Evolutionary conservation across 1,140 invertebrate genomes (phyloP).

Genomic region (Grapholita molesta): DNA sequence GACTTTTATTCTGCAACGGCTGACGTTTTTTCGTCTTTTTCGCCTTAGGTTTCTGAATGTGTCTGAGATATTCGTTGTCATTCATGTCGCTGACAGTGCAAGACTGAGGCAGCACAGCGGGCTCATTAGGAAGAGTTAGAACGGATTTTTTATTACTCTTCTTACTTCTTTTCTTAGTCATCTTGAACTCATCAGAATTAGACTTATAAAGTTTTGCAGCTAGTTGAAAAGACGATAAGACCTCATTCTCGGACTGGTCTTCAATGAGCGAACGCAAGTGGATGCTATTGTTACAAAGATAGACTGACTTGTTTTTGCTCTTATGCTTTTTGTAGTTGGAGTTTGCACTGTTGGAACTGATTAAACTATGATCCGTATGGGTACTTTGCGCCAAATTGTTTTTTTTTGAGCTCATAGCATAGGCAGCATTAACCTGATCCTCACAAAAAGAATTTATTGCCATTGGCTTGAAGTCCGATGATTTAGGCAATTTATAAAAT

Average conservation of each 20-base stretch:
- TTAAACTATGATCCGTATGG: slow-evolving; percentile 32
- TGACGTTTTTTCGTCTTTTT: slow-evolving; percentile 40
- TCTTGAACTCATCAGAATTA: slow-evolving; percentile 59
- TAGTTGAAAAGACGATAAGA: slow-evolving; percentile 50
- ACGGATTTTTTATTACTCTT: slow-evolving; percentile 56
- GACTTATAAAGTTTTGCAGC: slow-evolving; percentile 57
- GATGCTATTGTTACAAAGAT: slow-evolving; percentile 47
- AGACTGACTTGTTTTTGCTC: slow-evolving; percentile 17
- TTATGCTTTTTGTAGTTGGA: slow-evolving; percentile 27
- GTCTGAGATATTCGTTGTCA: slow-evolving; percentile 52
- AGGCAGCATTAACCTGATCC: slow-evolving; percentile 26
- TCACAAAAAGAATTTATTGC: slow-evolving; percentile 40
- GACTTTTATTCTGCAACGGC: slow-evolving; percentile 28
- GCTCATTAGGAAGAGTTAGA: slow-evolving; percentile 53
- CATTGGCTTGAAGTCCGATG: slow-evolving; percentile 29
- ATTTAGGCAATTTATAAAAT: slow-evolving; percentile 5
- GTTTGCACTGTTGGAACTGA: slow-evolving; percentile 24
- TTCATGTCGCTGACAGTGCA: slow-evolving; percentile 67
- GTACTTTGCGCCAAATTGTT: slow-evolving; percentile 14
- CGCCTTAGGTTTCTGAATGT: slow-evolving; percentile 29
- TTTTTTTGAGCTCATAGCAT: slow-evolving; percentile 34
- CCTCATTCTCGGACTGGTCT: slow-evolving; percentile 33
- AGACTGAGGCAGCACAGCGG: slow-evolving; percentile 34
- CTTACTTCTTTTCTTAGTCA: slow-evolving; percentile 35
- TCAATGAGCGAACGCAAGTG: slow-evolving; percentile 32